Conservation (phyloP, 1,140 invertebrate species). For the Mylabris phalerata region DNA sequence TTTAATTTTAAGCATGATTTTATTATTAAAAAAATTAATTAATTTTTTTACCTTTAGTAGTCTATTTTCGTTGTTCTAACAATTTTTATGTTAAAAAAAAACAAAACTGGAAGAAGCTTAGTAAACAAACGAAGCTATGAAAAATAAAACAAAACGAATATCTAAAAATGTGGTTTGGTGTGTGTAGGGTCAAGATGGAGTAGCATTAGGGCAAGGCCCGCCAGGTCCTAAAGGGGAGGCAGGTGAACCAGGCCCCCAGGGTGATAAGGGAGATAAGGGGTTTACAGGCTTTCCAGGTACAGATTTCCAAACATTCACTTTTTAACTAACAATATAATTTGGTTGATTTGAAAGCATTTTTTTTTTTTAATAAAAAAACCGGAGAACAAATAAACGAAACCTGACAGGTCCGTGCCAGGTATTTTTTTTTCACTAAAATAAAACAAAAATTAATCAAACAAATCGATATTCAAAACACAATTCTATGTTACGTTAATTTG, state of each 20-base stretch:
- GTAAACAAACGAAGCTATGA: constrained; percentile 27
- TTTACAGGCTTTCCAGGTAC: constrained; percentile 52
- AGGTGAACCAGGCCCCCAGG: constrained; percentile 73
- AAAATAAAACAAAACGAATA: not conserved
- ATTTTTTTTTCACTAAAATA: too few species aligned
- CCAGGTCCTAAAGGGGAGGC: constrained; percentile 44
- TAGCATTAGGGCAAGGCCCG: constrained; percentile 42
- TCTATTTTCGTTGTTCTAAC: not conserved
- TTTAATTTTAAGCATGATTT: not conserved
- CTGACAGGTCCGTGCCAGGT: too few species aligned
- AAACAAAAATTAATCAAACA: not conserved
- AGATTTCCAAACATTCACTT: not conserved
- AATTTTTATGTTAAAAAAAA: not conserved
- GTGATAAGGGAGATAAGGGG: constrained; percentile 81
- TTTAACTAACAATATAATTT: not conserved
- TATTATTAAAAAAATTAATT: too few species aligned
- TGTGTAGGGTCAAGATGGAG: constrained; percentile 44
- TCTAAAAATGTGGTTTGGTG: constrained; percentile 33
- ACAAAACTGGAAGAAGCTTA: too few species aligned
- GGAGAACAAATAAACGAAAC: too few species aligned
- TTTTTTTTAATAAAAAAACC: constrained; percentile 1
- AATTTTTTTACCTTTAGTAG: not conserved
- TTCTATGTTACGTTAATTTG: not conserved
- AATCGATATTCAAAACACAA: not conserved
- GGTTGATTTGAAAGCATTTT: constrained; percentile 1